Evolutionary conservation across 2,113 vertebrate species (phyloP).

Genomic region (Leucoraja erinaceus): DNA sequence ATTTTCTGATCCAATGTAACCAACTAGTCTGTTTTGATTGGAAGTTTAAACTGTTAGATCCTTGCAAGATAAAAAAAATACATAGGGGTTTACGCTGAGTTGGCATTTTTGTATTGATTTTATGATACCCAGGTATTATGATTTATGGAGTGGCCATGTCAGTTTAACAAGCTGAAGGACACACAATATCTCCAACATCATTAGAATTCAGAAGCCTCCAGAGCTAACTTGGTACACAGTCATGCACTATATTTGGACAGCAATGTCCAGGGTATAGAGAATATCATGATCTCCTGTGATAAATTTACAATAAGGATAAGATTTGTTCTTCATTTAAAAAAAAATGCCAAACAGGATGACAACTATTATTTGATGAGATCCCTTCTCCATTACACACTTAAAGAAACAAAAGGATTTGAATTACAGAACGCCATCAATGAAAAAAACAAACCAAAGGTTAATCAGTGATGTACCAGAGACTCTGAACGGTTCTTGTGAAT

Average conservation of each 20-base stretch:
- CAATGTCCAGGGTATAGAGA: conserved; percentile 47
- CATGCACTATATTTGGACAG: conserved; percentile 51
- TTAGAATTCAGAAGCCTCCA: conserved; percentile 99
- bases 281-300: conserved; percentile 43
- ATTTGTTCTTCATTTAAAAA: conserved; percentile 40
- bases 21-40: conserved; percentile 83
- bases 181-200: conserved; percentile 99
- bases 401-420: background rate
- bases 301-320: conserved; percentile 37
- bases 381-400: background rate
- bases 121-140: conserved; percentile 99
- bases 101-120: conserved; percentile 99
- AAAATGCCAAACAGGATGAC: conserved; percentile 20
- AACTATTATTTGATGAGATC: conserved; percentile 35
- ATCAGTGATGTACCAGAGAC: conserved; percentile 84
- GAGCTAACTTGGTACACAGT: conserved; percentile 91
- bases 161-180: conserved; percentile 99
- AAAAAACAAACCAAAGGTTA: conserved; percentile 42
- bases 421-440: conserved; percentile 42
- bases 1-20: conserved; percentile 86
- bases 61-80: conserved; percentile 75
- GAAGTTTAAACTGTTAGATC: conserved; percentile 95
- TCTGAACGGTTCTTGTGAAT: conserved; percentile 67
- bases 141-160: conserved; percentile 99
- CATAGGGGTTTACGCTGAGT: conserved; percentile 96